A percentile compares a stretch with the other conserved stretches of the same genome.
Conservation (phyloP, 2,888 invertebrate genomes). For the Pristionchus mayeri region DNA sequence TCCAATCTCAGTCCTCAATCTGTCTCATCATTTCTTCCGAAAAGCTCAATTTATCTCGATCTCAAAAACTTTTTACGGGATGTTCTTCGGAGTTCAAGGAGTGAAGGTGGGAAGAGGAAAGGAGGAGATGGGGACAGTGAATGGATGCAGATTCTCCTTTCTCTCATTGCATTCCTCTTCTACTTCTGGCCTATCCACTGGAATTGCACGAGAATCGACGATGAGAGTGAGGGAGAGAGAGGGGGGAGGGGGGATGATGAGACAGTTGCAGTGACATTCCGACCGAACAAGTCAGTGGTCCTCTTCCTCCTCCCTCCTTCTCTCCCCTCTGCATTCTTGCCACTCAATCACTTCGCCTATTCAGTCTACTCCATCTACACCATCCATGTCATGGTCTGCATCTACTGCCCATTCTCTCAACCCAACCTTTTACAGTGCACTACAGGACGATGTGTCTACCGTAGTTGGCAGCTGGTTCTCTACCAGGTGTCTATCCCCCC, state of each 20-base stretch:
- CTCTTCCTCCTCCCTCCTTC: conserved; percentile 34
- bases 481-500: background rate
- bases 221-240: background rate
- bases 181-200: conserved; percentile 1
- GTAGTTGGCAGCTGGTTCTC: conserved; percentile 35
- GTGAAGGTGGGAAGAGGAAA: background rate
- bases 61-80: background rate
- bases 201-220: background rate
- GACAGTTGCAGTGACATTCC: background rate
- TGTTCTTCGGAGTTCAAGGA: conserved; percentile 1
- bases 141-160: background rate
- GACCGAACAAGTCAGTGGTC: background rate
- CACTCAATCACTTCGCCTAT: conserved; percentile 2
- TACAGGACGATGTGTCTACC: conserved; percentile 26
- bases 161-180: background rate
- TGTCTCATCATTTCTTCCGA: background rate
- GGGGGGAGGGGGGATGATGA: background rate
- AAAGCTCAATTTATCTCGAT: background rate
- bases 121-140: background rate
- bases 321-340: background rate
- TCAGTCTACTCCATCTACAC: conserved; percentile 12
- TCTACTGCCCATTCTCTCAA: background rate
- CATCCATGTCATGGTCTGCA: background rate
- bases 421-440: background rate
- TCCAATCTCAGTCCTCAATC: background rate